Conservation (phyloP, 2,797 vertebrate genomes). For the Neoniphon sammara region DNA sequence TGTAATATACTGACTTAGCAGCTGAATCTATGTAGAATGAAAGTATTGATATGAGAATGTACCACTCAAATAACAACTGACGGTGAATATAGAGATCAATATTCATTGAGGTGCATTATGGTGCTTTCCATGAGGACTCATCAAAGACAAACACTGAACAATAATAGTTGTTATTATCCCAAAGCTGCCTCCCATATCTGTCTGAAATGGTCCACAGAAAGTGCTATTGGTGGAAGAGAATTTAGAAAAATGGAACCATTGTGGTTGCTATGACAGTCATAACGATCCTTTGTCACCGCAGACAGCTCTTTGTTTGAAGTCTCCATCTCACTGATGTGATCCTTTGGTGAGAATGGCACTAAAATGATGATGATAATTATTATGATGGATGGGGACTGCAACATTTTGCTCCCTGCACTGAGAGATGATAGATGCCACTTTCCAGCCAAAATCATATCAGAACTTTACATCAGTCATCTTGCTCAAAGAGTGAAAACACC, state of each 20-base stretch:
- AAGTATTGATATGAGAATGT: slow-evolving; percentile 39
- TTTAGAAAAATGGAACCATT: slow-evolving; percentile 27
- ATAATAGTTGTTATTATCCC: slow-evolving; percentile 5
- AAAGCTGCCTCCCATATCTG: slow-evolving; percentile 21
- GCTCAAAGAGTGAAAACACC: slow-evolving; percentile 16
- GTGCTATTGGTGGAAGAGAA: slow-evolving; percentile 25
- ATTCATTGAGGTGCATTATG: slow-evolving; percentile 52
- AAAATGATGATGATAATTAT: slow-evolving; percentile 63
- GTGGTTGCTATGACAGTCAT: slow-evolving; percentile 28
- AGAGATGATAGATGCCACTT: slow-evolving; percentile 29
- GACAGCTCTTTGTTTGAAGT: slow-evolving; percentile 55
- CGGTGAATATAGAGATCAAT: slow-evolving; percentile 56
- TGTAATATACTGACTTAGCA: background rate
- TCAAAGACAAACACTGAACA: slow-evolving; percentile 43
- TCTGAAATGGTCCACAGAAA: slow-evolving; percentile 4
- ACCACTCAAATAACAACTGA: slow-evolving; percentile 37
- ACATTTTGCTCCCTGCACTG: slow-evolving; percentile 20
- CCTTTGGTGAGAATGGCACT: slow-evolving; percentile 37
- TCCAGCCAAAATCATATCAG: slow-evolving; percentile 21
- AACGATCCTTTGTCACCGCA: slow-evolving; percentile 49
- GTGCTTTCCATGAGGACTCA: slow-evolving; percentile 41
- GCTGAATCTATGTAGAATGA: background rate
- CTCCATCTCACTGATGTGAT: slow-evolving; percentile 10
- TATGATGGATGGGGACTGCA: slow-evolving; percentile 52
- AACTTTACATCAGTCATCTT: slow-evolving; percentile 21